A percentile compares a stretch with the other conserved stretches of the same genome.
Evolutionary conservation across 2,113 vertebrate species (phyloP).

Genomic region (Nyctibius bracteatus): DNA sequence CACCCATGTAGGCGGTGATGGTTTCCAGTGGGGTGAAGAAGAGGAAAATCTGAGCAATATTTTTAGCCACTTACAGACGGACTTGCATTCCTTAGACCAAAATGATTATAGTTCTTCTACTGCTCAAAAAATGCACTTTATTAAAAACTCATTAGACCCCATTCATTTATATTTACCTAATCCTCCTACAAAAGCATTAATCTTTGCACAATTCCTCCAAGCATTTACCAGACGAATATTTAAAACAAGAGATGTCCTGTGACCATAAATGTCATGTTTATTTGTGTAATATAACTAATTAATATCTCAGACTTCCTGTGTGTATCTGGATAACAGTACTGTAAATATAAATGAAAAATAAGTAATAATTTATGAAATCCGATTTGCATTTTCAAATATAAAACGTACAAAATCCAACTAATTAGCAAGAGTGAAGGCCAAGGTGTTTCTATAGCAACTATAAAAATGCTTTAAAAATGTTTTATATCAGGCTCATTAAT

Average conservation of each 20-base stretch:
- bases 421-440: slow-evolving; percentile 85
- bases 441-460: slow-evolving; percentile 88
- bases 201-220: slow-evolving; percentile 69
- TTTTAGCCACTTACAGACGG: not conserved
- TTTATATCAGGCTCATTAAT: slow-evolving; percentile 78
- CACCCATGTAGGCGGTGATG: not conserved
- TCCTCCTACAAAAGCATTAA: slow-evolving; percentile 67
- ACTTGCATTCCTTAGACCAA: not conserved
- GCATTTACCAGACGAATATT: slow-evolving; percentile 67
- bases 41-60: not conserved
- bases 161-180: slow-evolving; percentile 69
- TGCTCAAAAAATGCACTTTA: slow-evolving; percentile 24
- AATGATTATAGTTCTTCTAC: not conserved
- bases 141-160: slow-evolving; percentile 59
- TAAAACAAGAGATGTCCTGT: slow-evolving; percentile 71
- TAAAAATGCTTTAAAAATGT: slow-evolving; percentile 77
- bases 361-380: slow-evolving; percentile 90
- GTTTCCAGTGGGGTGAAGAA: not conserved
- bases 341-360: slow-evolving; percentile 83
- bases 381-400: slow-evolving; percentile 92
- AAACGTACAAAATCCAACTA: slow-evolving; percentile 88
- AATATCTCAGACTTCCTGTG: slow-evolving; percentile 81
- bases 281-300: slow-evolving; percentile 87
- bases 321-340: slow-evolving; percentile 80
- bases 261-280: slow-evolving; percentile 85